These are phyloP conservation scores for Euglossa dilemma DNA, from an alignment of 1,140 invertebrate genomes.

Conservation along the genomic window DNA sequence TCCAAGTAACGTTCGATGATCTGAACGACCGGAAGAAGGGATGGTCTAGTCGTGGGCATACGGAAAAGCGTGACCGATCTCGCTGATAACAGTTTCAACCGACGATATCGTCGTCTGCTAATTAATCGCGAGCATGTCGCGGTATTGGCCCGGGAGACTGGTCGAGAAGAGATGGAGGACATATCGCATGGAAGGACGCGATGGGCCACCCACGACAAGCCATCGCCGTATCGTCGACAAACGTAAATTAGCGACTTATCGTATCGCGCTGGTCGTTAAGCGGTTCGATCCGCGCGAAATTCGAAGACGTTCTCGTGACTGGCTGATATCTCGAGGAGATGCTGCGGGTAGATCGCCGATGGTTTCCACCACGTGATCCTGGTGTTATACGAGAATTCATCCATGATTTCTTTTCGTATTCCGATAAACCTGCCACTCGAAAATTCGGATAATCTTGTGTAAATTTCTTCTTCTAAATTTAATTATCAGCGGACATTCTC, in stretches of 20 bases:
- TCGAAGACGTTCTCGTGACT: conserved; percentile 50
- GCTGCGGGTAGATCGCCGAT: neutral
- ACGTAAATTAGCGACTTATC: conserved; percentile 80
- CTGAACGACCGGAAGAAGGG: neutral
- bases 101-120: conserved; percentile 72
- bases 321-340: neutral
- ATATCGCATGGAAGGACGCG: conserved; percentile 54
- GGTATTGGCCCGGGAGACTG: conserved; percentile 42
- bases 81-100: conserved; percentile 67
- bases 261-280: conserved; percentile 67
- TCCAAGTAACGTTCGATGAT: no score
- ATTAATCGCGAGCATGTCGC: conserved; percentile 78
- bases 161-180: conserved; percentile 22
- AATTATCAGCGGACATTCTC: no score
- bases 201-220: conserved; percentile 76
- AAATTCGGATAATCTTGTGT: no score
- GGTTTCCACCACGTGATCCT: neutral
- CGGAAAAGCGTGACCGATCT: conserved; percentile 76
- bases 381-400: neutral
- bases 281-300: conserved; percentile 48
- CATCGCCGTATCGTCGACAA: conserved; percentile 71
- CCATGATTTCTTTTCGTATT: no score
- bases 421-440: no score
- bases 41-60: conserved; percentile 48
- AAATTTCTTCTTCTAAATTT: no score